Conservation (phyloP, 2,797 vertebrate species). For the Thamnophis elegans region DNA sequence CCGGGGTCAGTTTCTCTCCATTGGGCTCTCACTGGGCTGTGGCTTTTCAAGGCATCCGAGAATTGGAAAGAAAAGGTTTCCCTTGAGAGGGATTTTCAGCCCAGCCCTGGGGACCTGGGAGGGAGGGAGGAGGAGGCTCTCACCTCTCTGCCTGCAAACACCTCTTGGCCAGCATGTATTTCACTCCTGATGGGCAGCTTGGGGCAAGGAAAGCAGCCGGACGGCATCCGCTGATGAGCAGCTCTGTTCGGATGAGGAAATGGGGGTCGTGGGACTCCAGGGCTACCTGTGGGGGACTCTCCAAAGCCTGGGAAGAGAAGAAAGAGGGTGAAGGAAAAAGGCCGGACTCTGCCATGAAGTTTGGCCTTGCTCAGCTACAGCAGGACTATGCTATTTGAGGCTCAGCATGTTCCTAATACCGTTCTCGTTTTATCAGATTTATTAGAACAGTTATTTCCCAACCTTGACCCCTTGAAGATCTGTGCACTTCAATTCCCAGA, state of each 20-base stretch:
- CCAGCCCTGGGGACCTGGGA: neutral
- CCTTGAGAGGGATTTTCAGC: neutral
- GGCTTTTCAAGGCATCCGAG: neutral
- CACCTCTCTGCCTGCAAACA: constrained; percentile 83
- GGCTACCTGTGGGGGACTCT: neutral
- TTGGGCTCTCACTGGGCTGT: neutral
- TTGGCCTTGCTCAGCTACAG: neutral
- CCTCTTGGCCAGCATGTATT: constrained; percentile 81
- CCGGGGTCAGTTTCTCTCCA: neutral
- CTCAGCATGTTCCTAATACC: too few species aligned
- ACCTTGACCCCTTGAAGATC: neutral
- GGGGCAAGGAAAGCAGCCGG: constrained; percentile 71
- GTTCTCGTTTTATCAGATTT: neutral
- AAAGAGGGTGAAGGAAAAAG: neutral
- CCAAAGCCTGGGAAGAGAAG: constrained; percentile 61
- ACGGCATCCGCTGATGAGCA: constrained; percentile 72
- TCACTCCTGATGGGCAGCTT: constrained; percentile 76
- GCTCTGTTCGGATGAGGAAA: constrained; percentile 71
- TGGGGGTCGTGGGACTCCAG: constrained; percentile 15
- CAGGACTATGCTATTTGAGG: too few species aligned
- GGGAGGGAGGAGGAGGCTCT: constrained; percentile 33
- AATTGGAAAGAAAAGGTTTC: neutral
- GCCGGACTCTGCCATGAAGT: rapidly evolving
- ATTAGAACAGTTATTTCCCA: neutral
- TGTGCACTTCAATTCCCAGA: neutral